Evolutionary conservation across 64 coral and sea anemone genomes (phyloP).

Genomic region (Montipora cactus): DNA sequence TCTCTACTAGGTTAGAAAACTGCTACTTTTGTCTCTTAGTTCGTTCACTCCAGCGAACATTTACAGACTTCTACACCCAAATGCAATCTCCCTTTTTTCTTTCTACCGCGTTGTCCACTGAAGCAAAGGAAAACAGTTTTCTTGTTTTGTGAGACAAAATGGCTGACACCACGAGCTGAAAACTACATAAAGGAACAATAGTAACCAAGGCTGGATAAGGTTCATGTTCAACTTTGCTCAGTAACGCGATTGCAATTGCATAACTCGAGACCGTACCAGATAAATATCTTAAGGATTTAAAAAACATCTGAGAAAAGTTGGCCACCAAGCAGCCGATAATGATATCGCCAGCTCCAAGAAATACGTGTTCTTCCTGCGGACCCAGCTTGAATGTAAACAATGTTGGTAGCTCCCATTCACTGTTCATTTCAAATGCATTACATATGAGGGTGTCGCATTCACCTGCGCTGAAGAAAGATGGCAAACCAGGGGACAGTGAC

Average conservation of each 20-base stretch:
- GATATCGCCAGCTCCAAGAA: constrained; percentile 64
- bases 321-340: constrained; percentile 55
- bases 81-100: neutral
- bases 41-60: neutral
- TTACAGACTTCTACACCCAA: neutral
- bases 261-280: constrained; percentile 44
- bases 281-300: constrained; percentile 42
- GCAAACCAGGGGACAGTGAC: neutral
- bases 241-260: constrained; percentile 29
- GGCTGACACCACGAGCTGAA: constrained; percentile 22
- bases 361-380: constrained; percentile 13
- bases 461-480: constrained; percentile 22
- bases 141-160: constrained; percentile 18
- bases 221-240: constrained; percentile 1
- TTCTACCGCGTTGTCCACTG: neutral
- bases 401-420: constrained; percentile 50
- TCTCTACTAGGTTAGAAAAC: no score
- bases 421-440: constrained; percentile 23
- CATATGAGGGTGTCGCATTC: constrained; percentile 25
- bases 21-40: no score
- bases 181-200: constrained; percentile 45
- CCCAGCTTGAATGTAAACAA: constrained; percentile 61
- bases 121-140: constrained; percentile 8
- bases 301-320: constrained; percentile 69
- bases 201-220: constrained; percentile 50